Evolutionary conservation across 2,888 invertebrate genomes (phyloP).

Genomic region (Gymnocheta viridis): DNA sequence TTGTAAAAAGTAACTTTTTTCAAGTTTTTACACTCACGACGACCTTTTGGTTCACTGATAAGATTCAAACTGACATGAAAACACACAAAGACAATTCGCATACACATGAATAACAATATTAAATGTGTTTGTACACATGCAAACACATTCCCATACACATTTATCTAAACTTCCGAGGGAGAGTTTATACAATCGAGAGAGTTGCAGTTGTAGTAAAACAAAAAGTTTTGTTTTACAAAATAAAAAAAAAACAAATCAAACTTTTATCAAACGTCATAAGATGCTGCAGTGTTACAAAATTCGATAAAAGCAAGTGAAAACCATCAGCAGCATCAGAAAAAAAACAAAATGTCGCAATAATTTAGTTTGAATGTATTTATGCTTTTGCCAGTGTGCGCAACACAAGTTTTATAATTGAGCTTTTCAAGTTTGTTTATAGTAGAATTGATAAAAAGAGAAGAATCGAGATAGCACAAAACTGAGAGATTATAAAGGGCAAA

Average conservation of each 20-base stretch:
- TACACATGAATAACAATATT: slow-evolving; percentile 13
- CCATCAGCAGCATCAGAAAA: not conserved
- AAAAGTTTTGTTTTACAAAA: slow-evolving; percentile 8
- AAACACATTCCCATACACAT: slow-evolving; percentile 8
- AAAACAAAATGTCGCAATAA: slow-evolving; percentile 39
- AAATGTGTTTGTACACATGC: slow-evolving; percentile 39
- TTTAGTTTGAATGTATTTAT: slow-evolving; percentile 24
- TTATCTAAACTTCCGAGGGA: not conserved
- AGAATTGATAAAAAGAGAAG: not conserved
- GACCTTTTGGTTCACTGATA: slow-evolving; percentile 77
- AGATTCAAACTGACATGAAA: slow-evolving; percentile 77
- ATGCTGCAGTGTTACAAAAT: slow-evolving; percentile 54
- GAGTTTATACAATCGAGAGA: slow-evolving; percentile 18
- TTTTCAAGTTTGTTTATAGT: slow-evolving; percentile 9
- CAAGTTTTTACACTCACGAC: slow-evolving; percentile 46
- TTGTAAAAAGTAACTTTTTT: slow-evolving; percentile 4
- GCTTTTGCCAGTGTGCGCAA: slow-evolving; percentile 15
- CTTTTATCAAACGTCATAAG: slow-evolving; percentile 53
- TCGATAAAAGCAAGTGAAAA: not conserved
- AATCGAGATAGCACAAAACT: not conserved
- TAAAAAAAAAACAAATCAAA: slow-evolving; percentile 13
- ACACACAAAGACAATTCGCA: slow-evolving; percentile 67
- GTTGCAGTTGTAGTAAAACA: slow-evolving; percentile 14
- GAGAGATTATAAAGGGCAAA: not conserved
- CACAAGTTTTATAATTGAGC: slow-evolving; percentile 22